phyloP scores from a whole-genome alignment of 2,797 vertebrate genomes.

The Epinephelus malabaricus region DNA sequence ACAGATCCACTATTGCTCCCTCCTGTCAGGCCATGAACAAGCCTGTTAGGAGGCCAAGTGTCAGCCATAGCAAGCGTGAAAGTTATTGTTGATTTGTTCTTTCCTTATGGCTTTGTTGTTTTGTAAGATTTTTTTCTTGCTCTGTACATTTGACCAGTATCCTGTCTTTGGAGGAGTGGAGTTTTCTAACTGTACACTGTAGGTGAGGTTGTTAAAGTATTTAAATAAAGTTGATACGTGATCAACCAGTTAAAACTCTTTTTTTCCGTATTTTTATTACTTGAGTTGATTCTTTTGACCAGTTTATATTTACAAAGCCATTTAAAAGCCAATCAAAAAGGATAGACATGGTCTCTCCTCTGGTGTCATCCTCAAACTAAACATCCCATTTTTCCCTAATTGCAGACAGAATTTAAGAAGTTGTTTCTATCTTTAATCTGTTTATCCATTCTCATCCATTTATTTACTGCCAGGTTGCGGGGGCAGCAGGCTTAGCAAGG shows the following conservation, averaged over 20 bases:
- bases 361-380: not conserved
- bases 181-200: constrained; percentile 87
- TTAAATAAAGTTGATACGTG: constrained; percentile 87
- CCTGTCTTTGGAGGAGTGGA: constrained; percentile 73
- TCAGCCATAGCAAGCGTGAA: constrained; percentile 34
- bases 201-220: constrained; percentile 84
- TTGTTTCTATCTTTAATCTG: not conserved
- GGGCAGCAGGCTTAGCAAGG: too few relatives aligned
- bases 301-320: not conserved
- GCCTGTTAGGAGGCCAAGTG: constrained; percentile 42
- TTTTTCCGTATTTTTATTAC: not conserved
- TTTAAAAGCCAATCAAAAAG: not conserved
- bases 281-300: not conserved
- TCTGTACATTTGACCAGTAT: constrained; percentile 81
- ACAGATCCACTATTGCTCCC: constrained; percentile 20
- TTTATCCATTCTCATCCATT: too few relatives aligned
- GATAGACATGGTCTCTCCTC: not conserved
- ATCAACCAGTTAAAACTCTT: constrained; percentile 58
- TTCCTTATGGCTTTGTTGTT: constrained; percentile 60
- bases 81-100: constrained; percentile 44
- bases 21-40: constrained; percentile 31
- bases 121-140: constrained; percentile 74
- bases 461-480: too few relatives aligned
- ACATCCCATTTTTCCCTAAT: not conserved
- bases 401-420: not conserved